Evolutionary conservation across 2,888 invertebrate genomes (phyloP), one percentile per base, ranked within the genome.

Genomic region (Coenonympha glycerion): DNA sequence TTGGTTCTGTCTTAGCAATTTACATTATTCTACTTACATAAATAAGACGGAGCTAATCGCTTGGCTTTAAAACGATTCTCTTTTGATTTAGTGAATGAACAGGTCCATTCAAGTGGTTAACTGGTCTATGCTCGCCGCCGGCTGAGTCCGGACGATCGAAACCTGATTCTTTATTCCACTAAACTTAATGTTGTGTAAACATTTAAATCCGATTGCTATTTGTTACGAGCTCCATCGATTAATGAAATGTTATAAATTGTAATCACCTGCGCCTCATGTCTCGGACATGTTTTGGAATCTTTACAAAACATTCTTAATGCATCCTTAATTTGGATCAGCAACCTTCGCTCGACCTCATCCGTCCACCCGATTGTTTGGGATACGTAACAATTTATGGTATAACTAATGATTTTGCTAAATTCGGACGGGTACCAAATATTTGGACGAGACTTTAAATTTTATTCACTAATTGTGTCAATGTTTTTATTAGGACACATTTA

Each of bases 161-260:
- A 63, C 65, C 59, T 37, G 63, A 61, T 57, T 62, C 57, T 62
- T 65, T 65, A 61, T 58, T 66, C 59, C 59, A 66, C 60, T 56
- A 63, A 66, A 63, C 66, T 71, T 65, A 68, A 68, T 68, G 62
- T 71, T 73, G 66, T 70, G 73, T 76, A 78, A 78, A 77, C 73
- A 78, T 68, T 68, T 71, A 71, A 73, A 76, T 68, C 62, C 64
- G 65, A 73, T 74, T 74, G 69, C 70, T 64, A 77, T 76, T 74
- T 73, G 73, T 76, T 71, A 69, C 68, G 64, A 71, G 74, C 73
- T 71, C 66, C 64, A 13, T 15, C 63, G 65, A 66, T 66, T 61
- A 57, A 69, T 67, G 62, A 76, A 76, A 73, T n/a, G n/a, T n/a
- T n/a, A n/a, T n/a, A 71, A 66, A 69, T 73, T 68, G 72, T 62